Conservation (phyloP, 2,797 vertebrate species). For the Muscicapa striata region DNA sequence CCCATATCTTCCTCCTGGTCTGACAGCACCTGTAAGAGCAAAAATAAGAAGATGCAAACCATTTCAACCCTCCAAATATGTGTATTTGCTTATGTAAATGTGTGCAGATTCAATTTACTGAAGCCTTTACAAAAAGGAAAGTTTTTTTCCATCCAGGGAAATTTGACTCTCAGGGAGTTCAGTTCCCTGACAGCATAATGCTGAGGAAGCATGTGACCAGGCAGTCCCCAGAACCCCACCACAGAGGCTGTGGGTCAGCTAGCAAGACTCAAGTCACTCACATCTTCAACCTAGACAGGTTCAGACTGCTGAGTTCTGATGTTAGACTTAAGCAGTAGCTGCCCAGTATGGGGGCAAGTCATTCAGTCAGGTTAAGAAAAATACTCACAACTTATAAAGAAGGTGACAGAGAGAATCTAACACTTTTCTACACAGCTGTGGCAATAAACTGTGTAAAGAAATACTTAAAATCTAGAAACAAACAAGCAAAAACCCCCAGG, state of each 20-base stretch:
- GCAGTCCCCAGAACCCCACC: background rate
- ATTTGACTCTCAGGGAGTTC: background rate
- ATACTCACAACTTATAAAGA: background rate
- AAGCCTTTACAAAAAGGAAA: background rate
- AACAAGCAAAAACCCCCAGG: background rate
- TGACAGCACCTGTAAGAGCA: slow-evolving; percentile 78
- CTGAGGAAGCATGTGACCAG: background rate
- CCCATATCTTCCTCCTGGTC: slow-evolving; percentile 86
- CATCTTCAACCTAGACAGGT: background rate
- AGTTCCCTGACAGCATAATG: background rate
- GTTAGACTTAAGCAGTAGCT: background rate
- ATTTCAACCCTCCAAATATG: background rate
- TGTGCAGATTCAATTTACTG: background rate
- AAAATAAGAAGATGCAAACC: background rate
- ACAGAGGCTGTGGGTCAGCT: background rate
- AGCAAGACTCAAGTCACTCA: background rate
- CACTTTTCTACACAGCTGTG: background rate
- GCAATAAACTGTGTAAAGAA: background rate
- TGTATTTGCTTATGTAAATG: background rate
- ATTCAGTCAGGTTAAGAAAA: background rate
- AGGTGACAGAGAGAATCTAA: background rate
- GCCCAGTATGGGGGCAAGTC: background rate
- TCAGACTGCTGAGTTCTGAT: background rate
- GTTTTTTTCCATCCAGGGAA: background rate
- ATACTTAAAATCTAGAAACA: background rate